Evolutionary conservation across 2,797 vertebrate genomes (phyloP), one percentile per base, ranked within the genome.

Genomic region (Myripristis jacobus): DNA sequence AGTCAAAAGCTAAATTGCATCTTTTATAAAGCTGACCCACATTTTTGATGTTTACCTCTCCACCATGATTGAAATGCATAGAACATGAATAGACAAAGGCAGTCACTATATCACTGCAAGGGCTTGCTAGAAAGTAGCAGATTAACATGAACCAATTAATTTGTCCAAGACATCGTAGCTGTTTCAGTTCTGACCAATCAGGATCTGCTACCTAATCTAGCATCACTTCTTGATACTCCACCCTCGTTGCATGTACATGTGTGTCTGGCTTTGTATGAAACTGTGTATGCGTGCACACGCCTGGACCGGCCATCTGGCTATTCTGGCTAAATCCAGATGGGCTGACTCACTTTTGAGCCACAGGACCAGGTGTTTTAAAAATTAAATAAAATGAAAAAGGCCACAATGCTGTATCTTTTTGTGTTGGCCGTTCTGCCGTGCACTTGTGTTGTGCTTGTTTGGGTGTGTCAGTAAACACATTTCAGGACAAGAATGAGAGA

Each of bases 321-420:
- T 50, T 22, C 47, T 50, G 21, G 47, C 21, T 50, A 22, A 50
- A 50, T 50, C 8, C 21, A 50, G 47, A 50, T 11, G 21, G 9
- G 8, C 25, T 69, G 60, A 50, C 31, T 70, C 21, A 57, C 4
- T 53, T 58, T 58, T 36, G 19, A 25, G 19, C 54, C 62, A 29
- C 12, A 66, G 43, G 48, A 64, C 31, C 27, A 62, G 19, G 38
- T 24, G 24, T 57, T 24, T n/a, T 46, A 47, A 53, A 29, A 11
- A 46, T 11, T 44, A 12, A 4, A 19, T 19, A 38, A 77, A 56
- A 13, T 16, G 7, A 67, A 8, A 68, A 18, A 38, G 36, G 52
- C 10, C 10, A 10, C 36, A 38, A 38, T 11, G 36, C 57, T 22
- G 41, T 48, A 47, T 29, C 18, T 38, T 38, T 60, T 31, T 62